Conservation (phyloP, 2,888 invertebrate genomes). For the Mechanitis messenoides region DNA sequence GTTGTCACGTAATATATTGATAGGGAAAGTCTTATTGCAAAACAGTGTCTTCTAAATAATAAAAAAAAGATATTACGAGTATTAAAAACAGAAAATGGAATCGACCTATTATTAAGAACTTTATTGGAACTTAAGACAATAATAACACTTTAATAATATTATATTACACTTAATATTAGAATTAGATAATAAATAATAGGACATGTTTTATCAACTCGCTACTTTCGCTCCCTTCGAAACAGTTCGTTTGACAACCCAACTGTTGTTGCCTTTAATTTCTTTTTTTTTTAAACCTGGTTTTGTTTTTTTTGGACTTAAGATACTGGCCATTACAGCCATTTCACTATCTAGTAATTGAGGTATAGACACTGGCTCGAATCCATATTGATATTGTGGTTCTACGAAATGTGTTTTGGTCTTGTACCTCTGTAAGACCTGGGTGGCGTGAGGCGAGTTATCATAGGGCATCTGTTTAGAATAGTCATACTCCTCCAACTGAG, state of each 20-base stretch:
- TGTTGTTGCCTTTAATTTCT: slow-evolving; percentile 61
- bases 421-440: slow-evolving; percentile 49
- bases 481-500: slow-evolving; percentile 49
- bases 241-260: slow-evolving; percentile 66
- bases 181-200: slow-evolving; percentile 41
- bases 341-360: slow-evolving; percentile 63
- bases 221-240: slow-evolving; percentile 56
- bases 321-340: slow-evolving; percentile 63
- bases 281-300: slow-evolving; percentile 64
- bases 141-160: slow-evolving; percentile 37
- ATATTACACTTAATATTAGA: slow-evolving; percentile 33
- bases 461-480: slow-evolving; percentile 50
- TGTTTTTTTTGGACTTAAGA: slow-evolving; percentile 59
- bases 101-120: slow-evolving; percentile 14
- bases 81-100: slow-evolving; percentile 10
- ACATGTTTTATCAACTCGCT: slow-evolving; percentile 58
- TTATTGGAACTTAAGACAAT: not conserved
- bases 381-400: slow-evolving; percentile 70
- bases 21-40: slow-evolving; percentile 61
- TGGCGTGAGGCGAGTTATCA: slow-evolving; percentile 53
- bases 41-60: slow-evolving; percentile 30
- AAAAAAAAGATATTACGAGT: slow-evolving; percentile 6
- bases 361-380: slow-evolving; percentile 63
- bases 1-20: slow-evolving; percentile 64
- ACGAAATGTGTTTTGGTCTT: slow-evolving; percentile 58